phyloP scores from a whole-genome alignment of 2,888 invertebrate genomes.

The Acleris laterana region DNA sequence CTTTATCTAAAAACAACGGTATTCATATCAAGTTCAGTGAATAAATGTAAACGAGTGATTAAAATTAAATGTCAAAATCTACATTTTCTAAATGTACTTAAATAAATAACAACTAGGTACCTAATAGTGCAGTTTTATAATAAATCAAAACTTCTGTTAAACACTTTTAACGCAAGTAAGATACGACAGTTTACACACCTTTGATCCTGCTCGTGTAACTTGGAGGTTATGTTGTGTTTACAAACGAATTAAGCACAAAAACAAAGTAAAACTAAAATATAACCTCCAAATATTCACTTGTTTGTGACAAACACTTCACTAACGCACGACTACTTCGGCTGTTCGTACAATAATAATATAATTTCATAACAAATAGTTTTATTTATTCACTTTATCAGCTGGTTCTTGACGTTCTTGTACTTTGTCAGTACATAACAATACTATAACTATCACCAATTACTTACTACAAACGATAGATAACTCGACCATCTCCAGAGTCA shows the following conservation, averaged over 20 bases:
- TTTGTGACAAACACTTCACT: slow-evolving; percentile 14
- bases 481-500: slow-evolving; percentile 30
- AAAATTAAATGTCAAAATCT: too few species aligned
- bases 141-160: not conserved
- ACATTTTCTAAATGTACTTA: not conserved
- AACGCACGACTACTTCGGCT: slow-evolving; percentile 15
- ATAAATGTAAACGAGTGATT: too few species aligned
- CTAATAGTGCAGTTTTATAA: not conserved
- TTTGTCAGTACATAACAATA: slow-evolving; percentile 25
- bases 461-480: slow-evolving; percentile 25
- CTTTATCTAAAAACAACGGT: not conserved
- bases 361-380: slow-evolving; percentile 25
- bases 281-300: slow-evolving; percentile 29
- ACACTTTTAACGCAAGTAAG: not conserved
- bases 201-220: slow-evolving; percentile 34
- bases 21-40: slow-evolving; percentile 1
- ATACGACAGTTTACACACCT: slow-evolving; percentile 31
- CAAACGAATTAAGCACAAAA: slow-evolving; percentile 25
- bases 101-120: not conserved
- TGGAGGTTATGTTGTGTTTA: slow-evolving; percentile 40
- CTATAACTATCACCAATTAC: slow-evolving; percentile 26
- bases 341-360: slow-evolving; percentile 4
- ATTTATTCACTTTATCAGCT: slow-evolving; percentile 36
- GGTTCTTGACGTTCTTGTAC: slow-evolving; percentile 19
- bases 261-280: slow-evolving; percentile 17